Evolutionary conservation across 2,888 invertebrate genomes (phyloP), one percentile per base, ranked within the genome.

Genomic region (Leptinotarsa juncta): DNA sequence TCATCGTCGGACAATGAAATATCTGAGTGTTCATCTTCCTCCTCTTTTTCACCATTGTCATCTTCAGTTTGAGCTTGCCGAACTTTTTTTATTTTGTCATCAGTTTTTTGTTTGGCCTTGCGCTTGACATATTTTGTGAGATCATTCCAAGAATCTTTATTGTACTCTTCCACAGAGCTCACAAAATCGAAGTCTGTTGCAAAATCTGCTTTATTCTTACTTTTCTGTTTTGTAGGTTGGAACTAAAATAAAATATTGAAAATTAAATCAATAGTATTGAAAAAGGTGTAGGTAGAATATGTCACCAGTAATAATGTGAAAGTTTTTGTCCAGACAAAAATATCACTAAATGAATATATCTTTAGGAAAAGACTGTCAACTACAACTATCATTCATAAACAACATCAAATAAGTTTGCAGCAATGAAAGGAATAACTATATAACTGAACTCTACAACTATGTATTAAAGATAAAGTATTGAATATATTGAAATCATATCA

Each of bases 161-260:
- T 95, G 85, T 96, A 96, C 81, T 96, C 96, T 76, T 93, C 92
- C 0, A 91, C 91, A 18, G 93, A 93, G 15, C 92, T 92, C 51
- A 94, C 92, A 89, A 97, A 97, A 81, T 94, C 90, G 84, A 97
- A 97, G 49, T 91, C 92, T n/a, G 91, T 91, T 83, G 95, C 93
- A 82, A 97, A 95, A 81, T 95, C 95, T 0, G 92, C 92, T 78
- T 92, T 91, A 79, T 91, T 91, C 67, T 85, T 86, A 53, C 91
- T 91, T 81, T 94, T 94, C 81, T 93, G 91, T 86, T 94, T 95
- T 1, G 94, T 93, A 53, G 96, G 96, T 89, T 96, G 96, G 88
- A 94, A 94, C 95, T 96, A n/a, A 51, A 77, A 77, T 53, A 51
- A 23, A 66, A 42, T 26, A 23, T 57, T 23, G 14, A 4, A 42